phyloP scores from a whole-genome alignment of 2,797 vertebrate genomes.

The Brotula barbata region DNA sequence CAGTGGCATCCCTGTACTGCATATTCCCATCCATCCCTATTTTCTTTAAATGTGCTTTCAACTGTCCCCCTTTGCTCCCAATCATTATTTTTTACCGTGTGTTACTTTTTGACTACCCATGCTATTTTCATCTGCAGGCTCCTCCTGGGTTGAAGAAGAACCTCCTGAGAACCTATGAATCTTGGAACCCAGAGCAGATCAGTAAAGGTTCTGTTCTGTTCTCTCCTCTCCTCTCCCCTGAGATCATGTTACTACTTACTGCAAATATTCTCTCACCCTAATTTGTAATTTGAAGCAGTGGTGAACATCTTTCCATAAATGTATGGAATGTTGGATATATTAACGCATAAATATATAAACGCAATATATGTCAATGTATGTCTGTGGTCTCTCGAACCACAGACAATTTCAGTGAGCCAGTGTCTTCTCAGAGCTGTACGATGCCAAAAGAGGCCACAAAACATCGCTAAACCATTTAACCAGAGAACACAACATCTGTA shows the following conservation, averaged over 20 bases:
- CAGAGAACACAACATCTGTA: too few species aligned
- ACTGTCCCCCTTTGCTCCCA: neutral
- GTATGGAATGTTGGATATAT: neutral
- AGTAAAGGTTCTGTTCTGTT: slow-evolving; percentile 74
- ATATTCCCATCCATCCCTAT: too few species aligned
- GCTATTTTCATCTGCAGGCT: slow-evolving; percentile 74
- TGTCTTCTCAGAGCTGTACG: too few species aligned
- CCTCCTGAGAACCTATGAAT: slow-evolving; percentile 93
- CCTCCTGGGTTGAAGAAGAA: slow-evolving; percentile 98
- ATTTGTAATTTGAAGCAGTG: slow-evolving; percentile 1
- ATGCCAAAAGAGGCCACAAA: too few species aligned
- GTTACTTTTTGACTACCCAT: slow-evolving; percentile 2
- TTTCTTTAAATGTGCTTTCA: too few species aligned
- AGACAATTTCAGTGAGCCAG: too few species aligned
- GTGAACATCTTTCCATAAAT: neutral
- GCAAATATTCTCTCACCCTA: neutral
- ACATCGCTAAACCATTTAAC: too few species aligned
- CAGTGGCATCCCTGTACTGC: too few species aligned
- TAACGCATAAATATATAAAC: too few species aligned
- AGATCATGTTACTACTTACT: neutral
- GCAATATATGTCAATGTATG: too few species aligned
- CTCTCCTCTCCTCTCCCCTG: neutral
- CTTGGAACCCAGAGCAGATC: slow-evolving; percentile 94
- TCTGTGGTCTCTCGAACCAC: too few species aligned
- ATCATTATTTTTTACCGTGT: neutral